Conservation (phyloP, 2,888 invertebrate genomes). For the Euzophera pinguis region DNA sequence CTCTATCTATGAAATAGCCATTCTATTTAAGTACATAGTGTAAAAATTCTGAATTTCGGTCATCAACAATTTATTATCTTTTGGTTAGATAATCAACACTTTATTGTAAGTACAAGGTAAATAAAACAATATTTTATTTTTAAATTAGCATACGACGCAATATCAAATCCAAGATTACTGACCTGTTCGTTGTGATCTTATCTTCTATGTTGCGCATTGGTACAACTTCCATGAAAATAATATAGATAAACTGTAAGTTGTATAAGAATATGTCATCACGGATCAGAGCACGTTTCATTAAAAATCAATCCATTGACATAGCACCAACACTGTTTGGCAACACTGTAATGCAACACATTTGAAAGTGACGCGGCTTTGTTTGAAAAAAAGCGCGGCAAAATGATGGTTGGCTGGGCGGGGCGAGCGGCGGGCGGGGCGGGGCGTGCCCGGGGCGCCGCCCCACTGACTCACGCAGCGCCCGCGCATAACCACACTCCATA, state of each 20-base stretch:
- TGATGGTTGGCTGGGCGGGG: conserved; percentile 70
- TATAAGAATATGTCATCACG: conserved; percentile 17
- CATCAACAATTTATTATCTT: too few species aligned
- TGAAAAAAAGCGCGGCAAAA: conserved; percentile 73
- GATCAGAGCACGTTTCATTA: conserved; percentile 30
- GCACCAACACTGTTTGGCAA: conserved; percentile 65
- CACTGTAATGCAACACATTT: conserved; percentile 33
- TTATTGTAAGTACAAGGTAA: too few species aligned
- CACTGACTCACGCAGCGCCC: conserved; percentile 60
- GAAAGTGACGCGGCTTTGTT: conserved; percentile 33
- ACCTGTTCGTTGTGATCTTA: too few species aligned
- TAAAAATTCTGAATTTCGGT: too few species aligned
- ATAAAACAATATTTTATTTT: too few species aligned
- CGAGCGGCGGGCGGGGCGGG: conserved; percentile 58
- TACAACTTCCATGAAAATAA: too few species aligned
- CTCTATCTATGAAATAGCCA: too few species aligned
- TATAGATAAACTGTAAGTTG: not conserved
- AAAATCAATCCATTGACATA: conserved; percentile 38
- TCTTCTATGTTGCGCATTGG: too few species aligned
- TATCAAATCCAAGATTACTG: too few species aligned
- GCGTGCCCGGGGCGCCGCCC: conserved; percentile 75
- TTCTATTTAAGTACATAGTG: too few species aligned
- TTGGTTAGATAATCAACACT: too few species aligned
- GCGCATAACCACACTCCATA: conserved; percentile 39
- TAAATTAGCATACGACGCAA: too few species aligned